Base-by-base conservation (phyloP, 2,113 vertebrate genomes). In the Nicator chloris region DNA sequence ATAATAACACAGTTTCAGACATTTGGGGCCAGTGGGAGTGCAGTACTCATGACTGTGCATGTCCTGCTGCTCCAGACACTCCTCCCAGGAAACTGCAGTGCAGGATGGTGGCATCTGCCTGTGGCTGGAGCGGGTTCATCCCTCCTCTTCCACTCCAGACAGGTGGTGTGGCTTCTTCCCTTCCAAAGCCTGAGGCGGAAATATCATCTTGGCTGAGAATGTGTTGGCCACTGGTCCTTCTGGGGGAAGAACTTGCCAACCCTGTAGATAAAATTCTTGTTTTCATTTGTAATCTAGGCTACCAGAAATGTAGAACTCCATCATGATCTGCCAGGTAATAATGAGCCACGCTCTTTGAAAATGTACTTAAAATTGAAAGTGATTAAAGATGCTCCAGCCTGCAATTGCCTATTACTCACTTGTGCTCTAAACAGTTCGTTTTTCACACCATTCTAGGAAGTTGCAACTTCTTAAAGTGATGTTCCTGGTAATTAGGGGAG, bases 371-470 rank as follows among this genome's bases (percentile, higher is more conserved):
- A 68, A 40, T 53, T 93, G 87, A 88, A 94, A 90, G 68, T 95
- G 85, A 95, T 96, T 95, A 96, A 94, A 96, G 93, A 94, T 88
- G 59, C 82, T 95, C 51, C 75, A 90, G 87, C 63, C 60, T 95
- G 75, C 94, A 95, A 96, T 90, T 96, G 95, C 93, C 92, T 91
- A 4, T 91, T 95, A 88, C 47, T 88, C 87, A 88, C 79, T 64
- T n/a, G 35, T 80, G 85, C 90, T 92, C 79, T 88, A 94, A 94
- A 97, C 0, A 2, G 35, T 86, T 95, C 14, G 10, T 93, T 96
- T 96, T 95, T 83, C 94, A 93, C 93, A 83, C 92, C 54, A 40
- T 95, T 71, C 60, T 82, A 83, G 94, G 85, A 92, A 94, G 82
- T 22, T 94, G 82, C 83, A 88, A 51, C 71, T 92, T 60, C 87